A percentile compares a stretch with the other conserved stretches of the same genome.
These are phyloP conservation scores for Periphyllus acericola DNA, from an alignment of 2,888 invertebrate genomes.

Conservation along the genomic window DNA sequence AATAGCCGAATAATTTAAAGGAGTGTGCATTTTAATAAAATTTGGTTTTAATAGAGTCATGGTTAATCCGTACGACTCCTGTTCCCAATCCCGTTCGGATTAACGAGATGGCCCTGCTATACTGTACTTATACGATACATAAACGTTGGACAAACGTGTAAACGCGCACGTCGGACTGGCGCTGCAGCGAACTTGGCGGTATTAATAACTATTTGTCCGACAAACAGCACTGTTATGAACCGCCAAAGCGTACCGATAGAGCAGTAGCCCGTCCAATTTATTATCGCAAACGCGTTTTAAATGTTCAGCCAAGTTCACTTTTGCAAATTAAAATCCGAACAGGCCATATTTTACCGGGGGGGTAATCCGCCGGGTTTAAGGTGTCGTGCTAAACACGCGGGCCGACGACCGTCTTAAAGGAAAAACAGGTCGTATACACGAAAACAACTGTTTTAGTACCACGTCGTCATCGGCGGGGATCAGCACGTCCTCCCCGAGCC, in stretches of 20 bases:
- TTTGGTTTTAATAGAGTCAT: too few species aligned
- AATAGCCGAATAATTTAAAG: too few species aligned
- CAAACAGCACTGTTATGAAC: not conserved
- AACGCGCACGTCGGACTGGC: too few species aligned
- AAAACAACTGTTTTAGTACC: conserved; percentile 13
- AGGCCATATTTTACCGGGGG: conserved; percentile 32
- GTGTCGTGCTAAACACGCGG: conserved; percentile 13
- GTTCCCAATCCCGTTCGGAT: too few species aligned
- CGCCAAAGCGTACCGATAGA: not conserved
- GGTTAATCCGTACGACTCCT: too few species aligned
- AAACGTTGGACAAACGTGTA: too few species aligned
- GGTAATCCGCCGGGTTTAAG: conserved; percentile 43
- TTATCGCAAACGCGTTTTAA: conserved; percentile 29
- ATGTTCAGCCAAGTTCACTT: conserved; percentile 32
- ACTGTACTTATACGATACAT: too few species aligned
- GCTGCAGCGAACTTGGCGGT: not conserved
- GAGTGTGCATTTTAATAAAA: too few species aligned
- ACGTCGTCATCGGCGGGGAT: conserved; percentile 6
- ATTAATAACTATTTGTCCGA: not conserved
- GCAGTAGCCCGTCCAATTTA: not conserved
- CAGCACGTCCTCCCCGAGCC: not conserved
- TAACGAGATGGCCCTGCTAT: too few species aligned
- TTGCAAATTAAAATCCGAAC: conserved; percentile 51
- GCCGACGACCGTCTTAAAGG: conserved; percentile 6
- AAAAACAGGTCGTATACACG: not conserved